Conservation (phyloP, 1,140 invertebrate species). For the Druon quercuslanigerum region DNA sequence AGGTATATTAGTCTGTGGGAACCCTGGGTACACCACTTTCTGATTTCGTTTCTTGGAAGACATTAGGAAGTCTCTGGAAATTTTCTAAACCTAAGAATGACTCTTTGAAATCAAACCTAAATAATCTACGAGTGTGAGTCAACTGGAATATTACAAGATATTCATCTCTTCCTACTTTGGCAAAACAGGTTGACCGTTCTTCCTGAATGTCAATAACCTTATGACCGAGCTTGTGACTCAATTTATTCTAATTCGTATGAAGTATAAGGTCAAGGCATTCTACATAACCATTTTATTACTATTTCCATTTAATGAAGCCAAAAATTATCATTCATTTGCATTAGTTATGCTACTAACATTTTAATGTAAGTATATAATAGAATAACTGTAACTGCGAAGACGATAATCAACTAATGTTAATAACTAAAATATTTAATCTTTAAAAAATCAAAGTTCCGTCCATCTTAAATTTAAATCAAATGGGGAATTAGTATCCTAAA, state of each 20-base stretch:
- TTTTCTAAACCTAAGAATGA: too few relatives aligned
- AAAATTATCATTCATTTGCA: background rate
- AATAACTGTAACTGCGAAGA: background rate
- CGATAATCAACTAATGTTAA: background rate
- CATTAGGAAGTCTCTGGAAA: too few relatives aligned
- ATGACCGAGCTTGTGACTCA: too few relatives aligned
- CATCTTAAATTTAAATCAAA: background rate
- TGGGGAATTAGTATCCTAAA: too few relatives aligned
- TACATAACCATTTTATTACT: background rate
- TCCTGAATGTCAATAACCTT: constrained; percentile 2
- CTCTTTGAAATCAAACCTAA: too few relatives aligned
- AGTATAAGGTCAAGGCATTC: constrained; percentile 14
- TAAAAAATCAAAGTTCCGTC: background rate
- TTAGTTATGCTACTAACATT: background rate
- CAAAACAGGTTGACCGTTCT: background rate
- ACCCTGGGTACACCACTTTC: too few relatives aligned
- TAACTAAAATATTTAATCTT: background rate
- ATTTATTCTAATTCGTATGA: background rate
- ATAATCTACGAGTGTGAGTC: too few relatives aligned
- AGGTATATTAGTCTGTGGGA: too few relatives aligned
- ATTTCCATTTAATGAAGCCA: background rate
- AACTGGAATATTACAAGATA: background rate
- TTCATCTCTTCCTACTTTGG: background rate
- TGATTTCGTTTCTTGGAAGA: too few relatives aligned
- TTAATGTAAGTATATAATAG: background rate